Conservation (phyloP, 2,888 invertebrate species). For the Agriopis marginaria region DNA sequence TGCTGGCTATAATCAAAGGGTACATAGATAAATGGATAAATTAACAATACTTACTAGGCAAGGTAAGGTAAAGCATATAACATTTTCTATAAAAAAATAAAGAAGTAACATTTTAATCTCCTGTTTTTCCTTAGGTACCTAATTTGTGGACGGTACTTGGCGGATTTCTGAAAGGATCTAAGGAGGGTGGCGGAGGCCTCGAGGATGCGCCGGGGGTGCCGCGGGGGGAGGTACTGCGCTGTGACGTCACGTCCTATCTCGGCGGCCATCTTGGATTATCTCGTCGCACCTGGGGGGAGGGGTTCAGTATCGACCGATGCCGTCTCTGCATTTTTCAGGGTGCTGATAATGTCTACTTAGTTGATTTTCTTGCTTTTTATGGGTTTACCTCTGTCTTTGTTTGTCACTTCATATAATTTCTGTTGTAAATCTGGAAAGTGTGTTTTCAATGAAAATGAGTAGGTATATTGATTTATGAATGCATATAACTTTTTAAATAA, state of each 20-base stretch:
- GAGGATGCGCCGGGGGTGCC: constrained; percentile 74
- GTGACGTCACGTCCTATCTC: constrained; percentile 87
- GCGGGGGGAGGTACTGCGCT: constrained; percentile 69
- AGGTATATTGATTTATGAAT: too few species aligned
- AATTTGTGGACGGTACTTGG: constrained; percentile 64
- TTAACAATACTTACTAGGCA: too few species aligned
- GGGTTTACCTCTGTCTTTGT: not conserved
- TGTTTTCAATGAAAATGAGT: too few species aligned
- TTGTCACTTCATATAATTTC: not conserved
- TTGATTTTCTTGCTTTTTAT: constrained; percentile 44
- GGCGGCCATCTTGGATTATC: constrained; percentile 87
- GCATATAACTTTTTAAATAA: too few species aligned
- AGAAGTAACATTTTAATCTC: not conserved
- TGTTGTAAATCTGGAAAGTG: too few species aligned
- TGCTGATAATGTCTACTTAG: constrained; percentile 63
- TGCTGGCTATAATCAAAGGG: too few species aligned
- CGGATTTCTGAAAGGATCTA: constrained; percentile 84
- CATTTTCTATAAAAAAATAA: not conserved
- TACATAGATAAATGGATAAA: too few species aligned
- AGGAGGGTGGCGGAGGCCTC: constrained; percentile 84
- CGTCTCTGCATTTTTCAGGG: constrained; percentile 80
- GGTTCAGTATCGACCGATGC: constrained; percentile 79
- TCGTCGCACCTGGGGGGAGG: constrained; percentile 85
- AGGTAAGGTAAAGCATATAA: too few species aligned
- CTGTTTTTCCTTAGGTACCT: constrained; percentile 18